Conservation (phyloP, 1,140 invertebrate species). For the Drosophila pseudoobscura region DNA sequence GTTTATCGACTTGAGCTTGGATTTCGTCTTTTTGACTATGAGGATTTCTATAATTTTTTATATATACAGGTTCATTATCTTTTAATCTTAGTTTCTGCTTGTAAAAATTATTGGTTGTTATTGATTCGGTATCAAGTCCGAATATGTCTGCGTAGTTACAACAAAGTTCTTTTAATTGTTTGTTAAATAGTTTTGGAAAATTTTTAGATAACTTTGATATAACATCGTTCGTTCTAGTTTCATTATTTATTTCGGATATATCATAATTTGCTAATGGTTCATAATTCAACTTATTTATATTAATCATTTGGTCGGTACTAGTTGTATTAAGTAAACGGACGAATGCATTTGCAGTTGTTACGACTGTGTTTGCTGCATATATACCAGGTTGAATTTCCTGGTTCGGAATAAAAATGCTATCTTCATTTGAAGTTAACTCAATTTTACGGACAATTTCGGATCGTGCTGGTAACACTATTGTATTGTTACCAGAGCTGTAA, state of each 20-base stretch:
- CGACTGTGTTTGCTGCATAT: slow-evolving; percentile 9
- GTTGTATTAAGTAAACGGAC: slow-evolving; percentile 21
- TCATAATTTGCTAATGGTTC: slow-evolving; percentile 8
- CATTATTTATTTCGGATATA: slow-evolving; percentile 2
- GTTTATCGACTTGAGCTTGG: no score
- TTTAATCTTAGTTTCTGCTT: no score
- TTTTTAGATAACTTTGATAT: slow-evolving; percentile 4
- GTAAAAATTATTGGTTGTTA: no score
- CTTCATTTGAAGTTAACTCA: neutral
- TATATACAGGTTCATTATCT: no score
- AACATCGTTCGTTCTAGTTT: neutral
- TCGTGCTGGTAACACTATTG: slow-evolving; percentile 10
- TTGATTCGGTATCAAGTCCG: no score
- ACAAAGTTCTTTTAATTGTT: neutral
- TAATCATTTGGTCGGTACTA: slow-evolving; percentile 3
- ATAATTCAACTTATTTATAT: slow-evolving; percentile 8
- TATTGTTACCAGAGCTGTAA: slow-evolving; percentile 6
- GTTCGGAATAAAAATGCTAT: slow-evolving; percentile 10
- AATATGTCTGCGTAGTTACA: no score
- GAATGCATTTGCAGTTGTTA: slow-evolving; percentile 3
- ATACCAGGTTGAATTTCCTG: slow-evolving; percentile 20
- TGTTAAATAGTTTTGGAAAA: slow-evolving; percentile 13
- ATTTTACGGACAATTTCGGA: neutral
- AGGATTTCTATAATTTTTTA: no score
- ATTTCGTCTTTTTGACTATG: no score